phyloP scores from a whole-genome alignment of 2,113 vertebrate species.

The Sinocyclocheilus anshuiensis region DNA sequence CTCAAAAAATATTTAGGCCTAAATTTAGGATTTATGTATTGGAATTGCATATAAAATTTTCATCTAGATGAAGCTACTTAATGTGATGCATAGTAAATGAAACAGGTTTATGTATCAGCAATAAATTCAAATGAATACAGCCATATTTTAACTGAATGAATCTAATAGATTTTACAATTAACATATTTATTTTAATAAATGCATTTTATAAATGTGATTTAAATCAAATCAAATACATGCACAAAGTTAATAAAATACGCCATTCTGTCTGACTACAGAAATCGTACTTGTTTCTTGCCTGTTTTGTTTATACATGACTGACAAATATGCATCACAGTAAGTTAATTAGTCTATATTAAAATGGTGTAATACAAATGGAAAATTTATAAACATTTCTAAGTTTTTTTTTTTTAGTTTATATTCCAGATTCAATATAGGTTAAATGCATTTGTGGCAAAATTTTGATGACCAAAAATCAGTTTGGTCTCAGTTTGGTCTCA shows the following conservation, averaged over 20 bases:
- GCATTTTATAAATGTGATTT: not conserved
- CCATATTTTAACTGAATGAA: not conserved
- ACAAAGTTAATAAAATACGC: too few relatives aligned
- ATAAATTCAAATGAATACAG: too few relatives aligned
- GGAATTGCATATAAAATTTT: not conserved
- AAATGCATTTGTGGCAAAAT: not conserved
- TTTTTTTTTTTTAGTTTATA: too few relatives aligned
- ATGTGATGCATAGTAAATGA: too few relatives aligned
- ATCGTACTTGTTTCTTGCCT: not conserved
- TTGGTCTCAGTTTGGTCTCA: too few relatives aligned
- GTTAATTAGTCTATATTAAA: too few relatives aligned
- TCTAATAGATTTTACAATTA: not conserved
- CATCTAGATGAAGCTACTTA: not conserved
- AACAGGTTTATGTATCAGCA: too few relatives aligned
- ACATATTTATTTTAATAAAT: not conserved
- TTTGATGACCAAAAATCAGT: not conserved
- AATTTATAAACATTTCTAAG: not conserved
- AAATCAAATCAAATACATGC: not conserved
- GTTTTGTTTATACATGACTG: too few relatives aligned
- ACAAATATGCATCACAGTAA: too few relatives aligned
- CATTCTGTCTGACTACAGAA: too few relatives aligned
- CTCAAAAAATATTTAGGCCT: not conserved
- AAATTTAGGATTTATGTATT: not conserved
- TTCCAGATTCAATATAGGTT: too few relatives aligned
- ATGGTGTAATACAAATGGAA: not conserved